Evolutionary conservation across 2,888 invertebrate species (phyloP).

Genomic region (Thera britannica): DNA sequence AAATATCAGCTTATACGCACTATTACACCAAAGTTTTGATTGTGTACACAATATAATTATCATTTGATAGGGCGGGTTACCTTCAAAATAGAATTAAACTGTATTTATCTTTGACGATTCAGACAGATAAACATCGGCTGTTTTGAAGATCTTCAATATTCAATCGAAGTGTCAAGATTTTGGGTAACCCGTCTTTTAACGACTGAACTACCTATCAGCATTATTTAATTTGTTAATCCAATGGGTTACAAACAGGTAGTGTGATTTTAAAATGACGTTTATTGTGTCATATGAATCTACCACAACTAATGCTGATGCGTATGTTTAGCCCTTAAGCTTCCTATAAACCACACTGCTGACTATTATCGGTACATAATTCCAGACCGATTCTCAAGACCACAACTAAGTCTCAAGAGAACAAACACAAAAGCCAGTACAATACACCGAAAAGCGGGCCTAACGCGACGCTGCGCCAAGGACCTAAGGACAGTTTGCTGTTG

Average conservation of each 20-base stretch:
- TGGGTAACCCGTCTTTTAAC: slow-evolving; percentile 7
- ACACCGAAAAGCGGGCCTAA: slow-evolving; percentile 88
- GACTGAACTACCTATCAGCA: slow-evolving; percentile 12
- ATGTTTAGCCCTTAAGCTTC: neutral
- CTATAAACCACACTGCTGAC: slow-evolving; percentile 2
- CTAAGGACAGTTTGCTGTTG: slow-evolving; percentile 91
- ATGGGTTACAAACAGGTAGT: neutral
- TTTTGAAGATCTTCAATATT: neutral
- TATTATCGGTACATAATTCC: slow-evolving; percentile 42
- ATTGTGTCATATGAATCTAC: too few species aligned
- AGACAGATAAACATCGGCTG: too few species aligned
- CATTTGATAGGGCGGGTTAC: slow-evolving; percentile 7
- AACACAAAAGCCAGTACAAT: slow-evolving; percentile 86
- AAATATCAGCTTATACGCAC: slow-evolving; percentile 18
- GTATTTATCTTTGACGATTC: neutral
- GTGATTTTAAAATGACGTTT: too few species aligned
- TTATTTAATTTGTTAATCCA: neutral
- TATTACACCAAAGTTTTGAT: slow-evolving; percentile 12
- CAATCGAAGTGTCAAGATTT: neutral
- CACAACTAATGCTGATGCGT: slow-evolving; percentile 17
- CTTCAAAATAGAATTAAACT: neutral
- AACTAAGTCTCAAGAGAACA: slow-evolving; percentile 71
- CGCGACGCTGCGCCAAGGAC: slow-evolving; percentile 89
- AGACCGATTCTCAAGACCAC: slow-evolving; percentile 75
- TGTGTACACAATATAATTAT: neutral